Conservation (phyloP, 2,888 invertebrate species). For the Eupithecia subumbrata region DNA sequence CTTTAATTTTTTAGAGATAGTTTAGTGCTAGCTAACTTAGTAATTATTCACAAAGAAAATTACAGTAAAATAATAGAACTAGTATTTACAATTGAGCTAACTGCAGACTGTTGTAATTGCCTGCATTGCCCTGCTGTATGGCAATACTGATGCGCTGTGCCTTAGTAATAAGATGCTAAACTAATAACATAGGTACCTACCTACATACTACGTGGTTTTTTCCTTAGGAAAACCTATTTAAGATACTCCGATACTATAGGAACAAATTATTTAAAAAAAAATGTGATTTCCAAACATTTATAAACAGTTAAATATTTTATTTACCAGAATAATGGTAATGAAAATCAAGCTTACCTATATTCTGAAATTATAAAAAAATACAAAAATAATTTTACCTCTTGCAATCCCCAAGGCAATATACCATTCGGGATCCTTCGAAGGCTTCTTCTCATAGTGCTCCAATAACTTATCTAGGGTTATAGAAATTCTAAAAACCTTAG, state of each 20-base stretch:
- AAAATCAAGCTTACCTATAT: not conserved
- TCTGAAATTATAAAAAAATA: not conserved
- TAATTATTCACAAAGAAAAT: too few species aligned
- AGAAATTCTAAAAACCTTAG: conserved; percentile 76
- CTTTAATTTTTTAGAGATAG: too few species aligned
- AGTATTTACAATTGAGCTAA: too few species aligned
- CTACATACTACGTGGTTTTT: not conserved
- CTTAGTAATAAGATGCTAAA: too few species aligned
- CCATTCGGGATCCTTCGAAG: conserved; percentile 80
- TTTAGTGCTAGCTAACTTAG: too few species aligned
- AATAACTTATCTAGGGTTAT: conserved; percentile 73
- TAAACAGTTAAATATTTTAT: too few species aligned
- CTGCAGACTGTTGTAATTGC: too few species aligned
- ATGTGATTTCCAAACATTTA: too few species aligned
- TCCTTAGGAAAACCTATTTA: not conserved
- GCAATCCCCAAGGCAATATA: conserved; percentile 72
- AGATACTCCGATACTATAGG: not conserved
- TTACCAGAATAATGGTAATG: too few species aligned
- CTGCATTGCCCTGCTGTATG: too few species aligned
- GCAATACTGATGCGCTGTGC: too few species aligned
- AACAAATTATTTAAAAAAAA: not conserved
- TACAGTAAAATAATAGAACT: too few species aligned
- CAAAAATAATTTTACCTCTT: conserved; percentile 61
- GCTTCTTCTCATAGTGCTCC: conserved; percentile 74
- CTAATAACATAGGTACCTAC: not conserved